phyloP scores from a whole-genome alignment of 2,797 vertebrate genomes.

The Prunella strophiata region DNA sequence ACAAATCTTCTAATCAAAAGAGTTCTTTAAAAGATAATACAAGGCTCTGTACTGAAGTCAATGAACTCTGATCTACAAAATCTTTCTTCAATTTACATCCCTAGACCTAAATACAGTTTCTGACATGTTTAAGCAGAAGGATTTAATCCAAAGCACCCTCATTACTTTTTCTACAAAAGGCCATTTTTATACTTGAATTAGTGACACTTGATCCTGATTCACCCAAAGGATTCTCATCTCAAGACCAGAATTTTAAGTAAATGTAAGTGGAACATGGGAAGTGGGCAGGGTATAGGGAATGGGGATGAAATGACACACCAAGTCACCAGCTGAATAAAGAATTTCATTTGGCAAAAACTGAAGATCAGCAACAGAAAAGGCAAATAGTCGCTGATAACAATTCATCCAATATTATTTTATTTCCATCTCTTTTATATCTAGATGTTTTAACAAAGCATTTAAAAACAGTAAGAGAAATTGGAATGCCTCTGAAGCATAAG shows the following conservation, averaged over 20 bases:
- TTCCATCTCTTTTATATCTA: background rate
- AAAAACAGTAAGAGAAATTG: background rate
- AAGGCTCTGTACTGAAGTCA: background rate
- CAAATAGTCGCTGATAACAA: background rate
- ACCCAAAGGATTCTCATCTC: background rate
- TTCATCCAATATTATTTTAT: background rate
- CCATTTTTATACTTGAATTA: background rate
- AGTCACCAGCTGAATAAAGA: background rate
- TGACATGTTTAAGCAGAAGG: background rate
- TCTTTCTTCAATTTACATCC: background rate
- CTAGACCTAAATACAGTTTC: background rate
- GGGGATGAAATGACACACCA: background rate
- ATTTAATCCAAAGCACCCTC: background rate
- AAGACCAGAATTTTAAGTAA: background rate
- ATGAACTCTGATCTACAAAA: background rate
- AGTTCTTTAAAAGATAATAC: background rate
- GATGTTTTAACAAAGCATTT: background rate
- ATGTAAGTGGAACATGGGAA: background rate
- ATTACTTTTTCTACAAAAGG: background rate
- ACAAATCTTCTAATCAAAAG: background rate
- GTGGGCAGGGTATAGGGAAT: background rate
- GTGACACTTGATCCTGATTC: background rate
- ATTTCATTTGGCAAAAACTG: background rate
- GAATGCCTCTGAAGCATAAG: background rate
- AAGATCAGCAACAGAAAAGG: background rate